These are phyloP conservation scores for Rhynchotus rufescens DNA, from an alignment of 2,797 vertebrate genomes.

Conservation along the genomic window DNA sequence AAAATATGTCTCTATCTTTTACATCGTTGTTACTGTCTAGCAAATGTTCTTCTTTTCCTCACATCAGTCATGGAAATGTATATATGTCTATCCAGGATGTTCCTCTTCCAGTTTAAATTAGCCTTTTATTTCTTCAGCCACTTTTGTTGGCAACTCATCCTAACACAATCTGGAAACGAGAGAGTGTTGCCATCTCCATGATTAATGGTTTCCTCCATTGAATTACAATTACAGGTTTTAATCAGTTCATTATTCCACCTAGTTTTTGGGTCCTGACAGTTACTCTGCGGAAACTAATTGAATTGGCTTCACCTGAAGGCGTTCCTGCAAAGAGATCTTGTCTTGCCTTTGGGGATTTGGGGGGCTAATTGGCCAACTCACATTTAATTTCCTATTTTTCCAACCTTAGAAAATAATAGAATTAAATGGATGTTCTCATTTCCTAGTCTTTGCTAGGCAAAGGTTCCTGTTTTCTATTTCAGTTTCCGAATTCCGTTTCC, in stretches of 20 bases:
- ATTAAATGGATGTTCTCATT: neutral
- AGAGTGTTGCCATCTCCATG: constrained; percentile 62
- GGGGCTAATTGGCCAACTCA: constrained; percentile 45
- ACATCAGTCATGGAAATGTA: neutral
- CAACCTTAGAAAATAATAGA: neutral
- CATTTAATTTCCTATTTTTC: constrained; percentile 48
- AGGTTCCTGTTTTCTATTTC: neutral
- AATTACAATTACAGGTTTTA: constrained; percentile 78
- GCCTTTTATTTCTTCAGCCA: neutral
- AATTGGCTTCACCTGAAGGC: constrained; percentile 78
- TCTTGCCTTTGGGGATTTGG: constrained; percentile 48
- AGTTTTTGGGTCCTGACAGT: constrained; percentile 73
- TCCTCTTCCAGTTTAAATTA: neutral
- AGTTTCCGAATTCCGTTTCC: neutral
- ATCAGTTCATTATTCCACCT: constrained; percentile 80
- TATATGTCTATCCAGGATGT: neutral
- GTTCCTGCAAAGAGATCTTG: constrained; percentile 55
- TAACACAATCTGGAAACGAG: neutral
- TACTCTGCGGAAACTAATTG: constrained; percentile 75
- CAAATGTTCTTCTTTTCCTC: neutral
- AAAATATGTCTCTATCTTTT: neutral
- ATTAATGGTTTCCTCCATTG: constrained; percentile 75
- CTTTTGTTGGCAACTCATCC: constrained; percentile 12
- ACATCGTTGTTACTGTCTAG: neutral
- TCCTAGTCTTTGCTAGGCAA: neutral